phyloP scores from a whole-genome alignment of 2,113 vertebrate species.

The Paraplagusia blochii region DNA sequence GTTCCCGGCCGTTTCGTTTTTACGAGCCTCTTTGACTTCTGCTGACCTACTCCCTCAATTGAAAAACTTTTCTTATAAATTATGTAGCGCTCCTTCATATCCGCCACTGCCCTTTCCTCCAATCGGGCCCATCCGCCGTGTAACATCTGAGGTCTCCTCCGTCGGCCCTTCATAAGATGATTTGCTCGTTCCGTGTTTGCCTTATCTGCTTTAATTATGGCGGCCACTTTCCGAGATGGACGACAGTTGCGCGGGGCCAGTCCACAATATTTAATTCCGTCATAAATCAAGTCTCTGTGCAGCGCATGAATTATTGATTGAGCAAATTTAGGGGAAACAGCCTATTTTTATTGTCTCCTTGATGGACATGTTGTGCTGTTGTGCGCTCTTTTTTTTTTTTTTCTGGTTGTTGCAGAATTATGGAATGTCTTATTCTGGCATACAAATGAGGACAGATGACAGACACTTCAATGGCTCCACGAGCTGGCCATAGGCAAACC shows the following conservation, averaged over 20 bases:
- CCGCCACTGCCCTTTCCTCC: conserved; percentile 6
- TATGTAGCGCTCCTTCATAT: neutral
- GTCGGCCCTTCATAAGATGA: conserved; percentile 24
- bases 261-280: conserved; percentile 67
- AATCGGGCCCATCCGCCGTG: neutral
- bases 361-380: conserved; percentile 56
- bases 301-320: conserved; percentile 68
- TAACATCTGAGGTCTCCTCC: conserved; percentile 13
- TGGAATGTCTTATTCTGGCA: conserved; percentile 28
- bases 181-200: conserved; percentile 48
- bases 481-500: conserved; percentile 2
- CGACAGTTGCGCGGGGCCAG: conserved; percentile 33
- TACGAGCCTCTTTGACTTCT: conserved; percentile 44
- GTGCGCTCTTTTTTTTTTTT: conserved; percentile 5
- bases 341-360: conserved; percentile 63
- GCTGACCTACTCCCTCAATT: conserved; percentile 50
- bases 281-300: conserved; percentile 66
- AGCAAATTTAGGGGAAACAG: conserved; percentile 64
- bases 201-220: conserved; percentile 64
- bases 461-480: conserved; percentile 22
- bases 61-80: conserved; percentile 7
- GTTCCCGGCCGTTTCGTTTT: conserved; percentile 43
- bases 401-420: conserved; percentile 4
- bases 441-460: conserved; percentile 39
- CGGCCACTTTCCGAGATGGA: conserved; percentile 52